phyloP scores from a whole-genome alignment of 2,888 invertebrate species.

The Archips crataeganus region DNA sequence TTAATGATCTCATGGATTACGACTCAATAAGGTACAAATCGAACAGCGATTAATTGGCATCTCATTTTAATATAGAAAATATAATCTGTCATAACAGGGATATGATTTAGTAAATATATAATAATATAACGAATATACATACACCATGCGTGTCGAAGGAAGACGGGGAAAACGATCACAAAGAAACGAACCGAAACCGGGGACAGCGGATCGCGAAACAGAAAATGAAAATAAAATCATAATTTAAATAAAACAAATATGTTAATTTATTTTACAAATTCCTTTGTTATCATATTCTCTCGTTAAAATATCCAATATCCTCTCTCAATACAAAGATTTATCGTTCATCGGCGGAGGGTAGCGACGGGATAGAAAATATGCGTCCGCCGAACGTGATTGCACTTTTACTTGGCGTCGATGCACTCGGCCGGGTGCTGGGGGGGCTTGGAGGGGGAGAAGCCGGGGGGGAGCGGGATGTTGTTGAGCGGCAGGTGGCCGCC shows the following conservation, averaged over 20 bases:
- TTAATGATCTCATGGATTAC: slow-evolving; percentile 73
- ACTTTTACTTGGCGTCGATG: slow-evolving; percentile 82
- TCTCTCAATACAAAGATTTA: slow-evolving; percentile 85
- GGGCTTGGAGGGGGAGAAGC: slow-evolving; percentile 77
- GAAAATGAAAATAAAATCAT: slow-evolving; percentile 60
- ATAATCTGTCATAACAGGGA: slow-evolving; percentile 78
- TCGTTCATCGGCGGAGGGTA: slow-evolving; percentile 77
- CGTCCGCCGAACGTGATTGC: slow-evolving; percentile 20
- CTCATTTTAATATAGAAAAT: slow-evolving; percentile 81
- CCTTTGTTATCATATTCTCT: slow-evolving; percentile 86
- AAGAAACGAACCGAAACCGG: slow-evolving; percentile 66
- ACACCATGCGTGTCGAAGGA: slow-evolving; percentile 58
- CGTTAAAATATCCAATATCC: slow-evolving; percentile 85
- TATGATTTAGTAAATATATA: slow-evolving; percentile 74
- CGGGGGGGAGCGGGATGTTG: slow-evolving; percentile 76
- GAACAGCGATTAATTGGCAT: slow-evolving; percentile 76
- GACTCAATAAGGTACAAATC: slow-evolving; percentile 80
- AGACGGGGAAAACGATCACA: slow-evolving; percentile 52
- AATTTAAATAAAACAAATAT: slow-evolving; percentile 83
- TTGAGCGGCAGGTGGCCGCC: slow-evolving; percentile 57
- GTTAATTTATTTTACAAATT: slow-evolving; percentile 86
- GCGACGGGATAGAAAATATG: slow-evolving; percentile 68
- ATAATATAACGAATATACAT: slow-evolving; percentile 74
- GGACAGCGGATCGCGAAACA: slow-evolving; percentile 48
- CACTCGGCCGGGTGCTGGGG: slow-evolving; percentile 76